Conservation (phyloP, 1,140 invertebrate genomes). For the Philotrypesis tridentata region DNA sequence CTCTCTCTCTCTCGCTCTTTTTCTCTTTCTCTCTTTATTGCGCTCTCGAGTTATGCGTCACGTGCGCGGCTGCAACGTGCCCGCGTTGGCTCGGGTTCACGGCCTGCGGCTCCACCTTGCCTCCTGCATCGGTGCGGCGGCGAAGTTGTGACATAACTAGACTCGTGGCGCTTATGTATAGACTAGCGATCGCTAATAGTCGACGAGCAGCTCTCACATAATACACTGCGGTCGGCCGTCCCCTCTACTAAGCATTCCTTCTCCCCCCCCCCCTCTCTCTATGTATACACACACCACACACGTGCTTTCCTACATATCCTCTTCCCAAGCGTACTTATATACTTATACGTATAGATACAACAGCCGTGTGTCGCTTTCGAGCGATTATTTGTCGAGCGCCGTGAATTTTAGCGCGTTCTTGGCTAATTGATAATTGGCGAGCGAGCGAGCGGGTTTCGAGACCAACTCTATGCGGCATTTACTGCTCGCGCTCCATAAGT, state of each 20-base stretch:
- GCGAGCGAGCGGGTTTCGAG: neutral
- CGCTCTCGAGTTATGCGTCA: neutral
- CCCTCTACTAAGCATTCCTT: too few relatives aligned
- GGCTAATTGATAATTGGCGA: conserved; percentile 12
- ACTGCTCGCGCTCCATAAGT: too few relatives aligned
- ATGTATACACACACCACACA: neutral
- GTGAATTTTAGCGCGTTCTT: conserved; percentile 8
- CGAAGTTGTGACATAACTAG: conserved; percentile 18
- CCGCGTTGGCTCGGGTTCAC: conserved; percentile 3
- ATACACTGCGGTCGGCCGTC: too few relatives aligned
- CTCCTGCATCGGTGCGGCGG: neutral
- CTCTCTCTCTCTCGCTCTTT: neutral
- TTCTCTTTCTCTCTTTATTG: neutral
- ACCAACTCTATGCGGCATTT: neutral
- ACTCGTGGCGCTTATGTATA: neutral
- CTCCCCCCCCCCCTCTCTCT: too few relatives aligned
- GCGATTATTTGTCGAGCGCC: neutral
- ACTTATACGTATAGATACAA: neutral
- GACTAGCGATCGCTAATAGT: neutral
- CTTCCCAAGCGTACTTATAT: neutral
- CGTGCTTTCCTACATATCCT: neutral
- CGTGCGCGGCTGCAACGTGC: conserved; percentile 29
- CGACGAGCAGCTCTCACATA: neutral
- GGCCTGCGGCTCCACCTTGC: neutral
- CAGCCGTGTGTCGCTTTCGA: too few relatives aligned